These are phyloP conservation scores for Altica lythri DNA, from an alignment of 2,888 invertebrate genomes.

Conservation along the genomic window DNA sequence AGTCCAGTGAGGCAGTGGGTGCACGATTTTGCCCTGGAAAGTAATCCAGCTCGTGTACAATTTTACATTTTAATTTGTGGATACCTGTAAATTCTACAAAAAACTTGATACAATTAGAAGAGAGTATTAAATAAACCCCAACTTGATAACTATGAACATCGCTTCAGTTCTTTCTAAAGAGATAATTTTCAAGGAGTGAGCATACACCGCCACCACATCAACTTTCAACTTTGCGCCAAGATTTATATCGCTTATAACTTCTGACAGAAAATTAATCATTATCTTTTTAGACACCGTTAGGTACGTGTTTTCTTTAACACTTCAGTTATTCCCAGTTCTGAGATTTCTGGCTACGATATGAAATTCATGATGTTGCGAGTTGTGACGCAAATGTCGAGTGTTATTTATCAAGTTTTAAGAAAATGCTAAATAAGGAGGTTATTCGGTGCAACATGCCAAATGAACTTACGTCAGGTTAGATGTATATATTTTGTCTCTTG, in stretches of 20 bases:
- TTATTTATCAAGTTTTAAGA: constrained; percentile 38
- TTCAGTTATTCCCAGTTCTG: constrained; percentile 32
- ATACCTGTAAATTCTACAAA: neutral
- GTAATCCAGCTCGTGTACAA: too few relatives aligned
- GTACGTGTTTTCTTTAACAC: constrained; percentile 47
- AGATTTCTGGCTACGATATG: constrained; percentile 32
- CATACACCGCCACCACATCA: constrained; percentile 19
- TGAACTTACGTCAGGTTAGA: too few relatives aligned
- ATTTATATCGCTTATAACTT: constrained; percentile 47
- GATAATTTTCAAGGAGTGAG: constrained; percentile 30
- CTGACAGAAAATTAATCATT: constrained; percentile 48
- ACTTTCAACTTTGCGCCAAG: constrained; percentile 33
- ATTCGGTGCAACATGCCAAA: too few relatives aligned
- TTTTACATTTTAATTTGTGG: too few relatives aligned
- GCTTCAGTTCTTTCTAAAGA: constrained; percentile 19
- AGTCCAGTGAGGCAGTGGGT: too few relatives aligned
- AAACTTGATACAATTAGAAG: too few relatives aligned
- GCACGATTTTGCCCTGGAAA: too few relatives aligned
- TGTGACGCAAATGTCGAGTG: constrained; percentile 16
- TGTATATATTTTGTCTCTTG: too few relatives aligned
- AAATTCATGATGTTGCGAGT: constrained; percentile 30
- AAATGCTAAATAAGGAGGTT: constrained; percentile 26
- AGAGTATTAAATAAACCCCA: too few relatives aligned
- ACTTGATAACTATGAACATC: too few relatives aligned
- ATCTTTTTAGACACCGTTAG: constrained; percentile 43